phyloP scores from a whole-genome alignment of 1,140 invertebrate species.

The Pogonus chalceus region DNA sequence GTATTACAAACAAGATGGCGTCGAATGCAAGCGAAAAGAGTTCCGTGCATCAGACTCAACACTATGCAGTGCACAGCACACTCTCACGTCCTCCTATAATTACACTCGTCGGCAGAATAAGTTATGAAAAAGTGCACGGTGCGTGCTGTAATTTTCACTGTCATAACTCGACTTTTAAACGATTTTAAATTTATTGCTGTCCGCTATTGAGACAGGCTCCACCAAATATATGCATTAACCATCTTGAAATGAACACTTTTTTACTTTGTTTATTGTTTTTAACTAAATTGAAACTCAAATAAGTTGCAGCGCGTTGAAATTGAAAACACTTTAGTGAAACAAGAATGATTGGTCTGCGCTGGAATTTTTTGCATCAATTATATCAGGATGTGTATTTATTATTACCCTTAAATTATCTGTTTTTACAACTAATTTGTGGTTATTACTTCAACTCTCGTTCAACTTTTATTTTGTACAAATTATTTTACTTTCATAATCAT shows the following conservation, averaged over 20 bases:
- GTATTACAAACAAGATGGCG: too few species aligned
- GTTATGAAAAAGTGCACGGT: background rate
- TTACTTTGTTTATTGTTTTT: background rate
- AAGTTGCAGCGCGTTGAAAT: too few species aligned
- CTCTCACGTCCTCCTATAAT: background rate
- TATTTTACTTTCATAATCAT: too few species aligned
- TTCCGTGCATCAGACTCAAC: too few species aligned
- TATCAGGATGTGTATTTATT: background rate
- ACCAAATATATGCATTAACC: background rate
- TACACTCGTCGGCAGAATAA: conserved; percentile 5
- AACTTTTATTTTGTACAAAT: too few species aligned
- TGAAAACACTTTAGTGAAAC: too few species aligned
- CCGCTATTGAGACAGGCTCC: background rate
- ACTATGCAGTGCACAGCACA: too few species aligned
- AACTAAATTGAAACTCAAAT: background rate
- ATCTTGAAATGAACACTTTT: background rate
- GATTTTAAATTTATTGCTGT: conserved; percentile 4
- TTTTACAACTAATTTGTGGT: too few species aligned
- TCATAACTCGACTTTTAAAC: conserved; percentile 5
- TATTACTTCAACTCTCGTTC: too few species aligned
- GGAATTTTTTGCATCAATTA: background rate
- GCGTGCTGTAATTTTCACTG: conserved; percentile 6
- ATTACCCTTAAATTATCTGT: too few species aligned
- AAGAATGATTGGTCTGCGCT: background rate
- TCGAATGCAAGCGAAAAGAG: too few species aligned